Percentiles rank a stretch among this genome's conserved stretches.
Conservation (phyloP, 1,140 invertebrate genomes). For the Scaptodrosophila lebanonensis region DNA sequence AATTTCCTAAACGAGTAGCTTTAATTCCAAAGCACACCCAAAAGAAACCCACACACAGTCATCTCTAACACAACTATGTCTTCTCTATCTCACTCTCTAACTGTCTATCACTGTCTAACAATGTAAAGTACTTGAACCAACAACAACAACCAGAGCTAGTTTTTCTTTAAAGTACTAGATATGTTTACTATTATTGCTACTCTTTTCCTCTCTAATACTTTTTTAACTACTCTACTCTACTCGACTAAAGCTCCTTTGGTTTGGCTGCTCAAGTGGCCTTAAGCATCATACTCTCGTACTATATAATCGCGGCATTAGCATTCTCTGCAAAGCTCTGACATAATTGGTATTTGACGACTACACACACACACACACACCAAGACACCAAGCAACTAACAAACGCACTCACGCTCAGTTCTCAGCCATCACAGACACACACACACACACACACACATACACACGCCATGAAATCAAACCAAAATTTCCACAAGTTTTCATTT, state of each 20-base stretch:
- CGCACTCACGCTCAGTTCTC: slow-evolving; percentile 1
- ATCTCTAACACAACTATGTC: slow-evolving; percentile 17
- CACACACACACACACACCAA: slow-evolving; percentile 15
- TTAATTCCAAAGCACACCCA: slow-evolving; percentile 20
- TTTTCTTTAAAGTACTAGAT: slow-evolving; percentile 31
- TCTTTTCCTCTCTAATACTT: slow-evolving; percentile 18
- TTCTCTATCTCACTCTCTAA: slow-evolving; percentile 21
- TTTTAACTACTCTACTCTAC: slow-evolving; percentile 1
- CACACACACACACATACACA: slow-evolving; percentile 16
- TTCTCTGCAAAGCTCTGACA: slow-evolving; percentile 49
- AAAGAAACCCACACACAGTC: slow-evolving; percentile 4
- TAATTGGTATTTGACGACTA: slow-evolving; percentile 64
- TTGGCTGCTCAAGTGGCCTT: slow-evolving; percentile 16
- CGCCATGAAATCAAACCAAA: slow-evolving; percentile 23
- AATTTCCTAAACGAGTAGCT: slow-evolving; percentile 33
- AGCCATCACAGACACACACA: slow-evolving; percentile 7
- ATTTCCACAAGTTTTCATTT: slow-evolving; percentile 35
- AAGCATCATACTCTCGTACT: slow-evolving; percentile 7
- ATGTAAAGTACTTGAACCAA: slow-evolving; percentile 23
- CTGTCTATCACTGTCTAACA: slow-evolving; percentile 25
- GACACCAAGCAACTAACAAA: slow-evolving; percentile 17
- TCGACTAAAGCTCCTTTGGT: slow-evolving; percentile 13
- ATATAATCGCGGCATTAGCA: slow-evolving; percentile 8
- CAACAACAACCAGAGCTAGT: slow-evolving; percentile 21
- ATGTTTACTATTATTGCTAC: slow-evolving; percentile 21